phyloP scores from a whole-genome alignment of 2,888 invertebrate species.

The Geophilus truncorum region DNA sequence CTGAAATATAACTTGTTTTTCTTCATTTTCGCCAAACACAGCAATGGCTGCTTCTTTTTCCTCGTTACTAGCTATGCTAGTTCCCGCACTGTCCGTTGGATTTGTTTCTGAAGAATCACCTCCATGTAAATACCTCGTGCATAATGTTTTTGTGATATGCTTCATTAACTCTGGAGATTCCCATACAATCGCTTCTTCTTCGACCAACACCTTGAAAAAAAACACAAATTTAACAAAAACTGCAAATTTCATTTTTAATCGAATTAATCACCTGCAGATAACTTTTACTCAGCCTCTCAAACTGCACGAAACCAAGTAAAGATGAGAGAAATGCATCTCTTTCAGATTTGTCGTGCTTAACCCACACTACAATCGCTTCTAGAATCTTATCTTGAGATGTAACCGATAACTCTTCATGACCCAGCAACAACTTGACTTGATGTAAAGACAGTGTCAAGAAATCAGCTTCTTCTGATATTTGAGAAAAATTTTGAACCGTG shows the following conservation, averaged over 20 bases:
- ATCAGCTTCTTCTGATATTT: not conserved
- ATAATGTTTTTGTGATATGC: slow-evolving; percentile 14
- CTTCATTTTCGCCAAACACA: slow-evolving; percentile 28
- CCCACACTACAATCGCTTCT: not conserved
- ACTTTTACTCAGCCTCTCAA: not conserved
- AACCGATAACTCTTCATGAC: not conserved
- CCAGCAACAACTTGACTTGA: not conserved
- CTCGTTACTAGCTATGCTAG: not conserved
- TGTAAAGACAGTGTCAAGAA: not conserved
- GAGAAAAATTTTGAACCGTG: not conserved
- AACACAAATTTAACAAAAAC: not conserved
- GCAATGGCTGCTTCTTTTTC: not conserved
- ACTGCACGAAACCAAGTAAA: not conserved
- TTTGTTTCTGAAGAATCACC: not conserved
- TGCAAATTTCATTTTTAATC: not conserved
- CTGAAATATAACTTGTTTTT: not conserved
- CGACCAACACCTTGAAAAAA: slow-evolving; percentile 28
- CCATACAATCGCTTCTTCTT: slow-evolving; percentile 20
- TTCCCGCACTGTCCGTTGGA: not conserved
- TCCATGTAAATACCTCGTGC: not conserved
- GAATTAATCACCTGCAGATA: slow-evolving; percentile 10
- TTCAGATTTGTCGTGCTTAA: not conserved
- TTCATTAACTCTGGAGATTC: slow-evolving; percentile 11
- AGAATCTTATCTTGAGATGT: slow-evolving; percentile 2
- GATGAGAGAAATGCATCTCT: not conserved